These are phyloP conservation scores for Akabosia matsudoensis DNA, from an alignment of 1,140 invertebrate genomes.

Conservation along the genomic window DNA sequence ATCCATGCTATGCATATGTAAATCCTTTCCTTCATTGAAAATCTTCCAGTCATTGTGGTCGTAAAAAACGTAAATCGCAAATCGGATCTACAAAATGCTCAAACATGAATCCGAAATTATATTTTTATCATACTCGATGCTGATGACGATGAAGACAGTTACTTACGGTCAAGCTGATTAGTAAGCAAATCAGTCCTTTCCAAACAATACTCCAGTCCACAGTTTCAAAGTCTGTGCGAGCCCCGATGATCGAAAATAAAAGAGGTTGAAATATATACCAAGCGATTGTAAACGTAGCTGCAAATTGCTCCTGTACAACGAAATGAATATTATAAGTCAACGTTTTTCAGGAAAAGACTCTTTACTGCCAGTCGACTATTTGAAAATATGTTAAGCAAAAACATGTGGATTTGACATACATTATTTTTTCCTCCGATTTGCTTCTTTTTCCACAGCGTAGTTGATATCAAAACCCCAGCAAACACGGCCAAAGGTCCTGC, in stretches of 20 bases:
- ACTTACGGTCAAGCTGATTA: constrained; percentile 3
- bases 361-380: no score
- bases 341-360: background rate
- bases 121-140: background rate
- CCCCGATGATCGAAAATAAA: constrained; percentile 43
- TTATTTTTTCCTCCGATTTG: constrained; percentile 36
- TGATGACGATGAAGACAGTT: no score
- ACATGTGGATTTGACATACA: constrained; percentile 20
- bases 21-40: constrained; percentile 34
- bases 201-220: constrained; percentile 37
- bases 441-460: constrained; percentile 30
- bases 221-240: constrained; percentile 28
- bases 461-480: constrained; percentile 29
- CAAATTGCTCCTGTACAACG: constrained; percentile 21
- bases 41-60: background rate
- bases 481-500: constrained; percentile 38
- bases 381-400: background rate
- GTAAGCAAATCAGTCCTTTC: constrained; percentile 29
- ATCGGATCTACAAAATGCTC: constrained; percentile 26
- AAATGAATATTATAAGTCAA: background rate
- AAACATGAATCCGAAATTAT: background rate
- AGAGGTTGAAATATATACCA: constrained; percentile 44
- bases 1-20: constrained; percentile 40
- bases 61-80: constrained; percentile 22
- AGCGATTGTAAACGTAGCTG: constrained; percentile 21